Conservation (phyloP, 2,888 invertebrate genomes). For the Drosophila aldrichi region DNA sequence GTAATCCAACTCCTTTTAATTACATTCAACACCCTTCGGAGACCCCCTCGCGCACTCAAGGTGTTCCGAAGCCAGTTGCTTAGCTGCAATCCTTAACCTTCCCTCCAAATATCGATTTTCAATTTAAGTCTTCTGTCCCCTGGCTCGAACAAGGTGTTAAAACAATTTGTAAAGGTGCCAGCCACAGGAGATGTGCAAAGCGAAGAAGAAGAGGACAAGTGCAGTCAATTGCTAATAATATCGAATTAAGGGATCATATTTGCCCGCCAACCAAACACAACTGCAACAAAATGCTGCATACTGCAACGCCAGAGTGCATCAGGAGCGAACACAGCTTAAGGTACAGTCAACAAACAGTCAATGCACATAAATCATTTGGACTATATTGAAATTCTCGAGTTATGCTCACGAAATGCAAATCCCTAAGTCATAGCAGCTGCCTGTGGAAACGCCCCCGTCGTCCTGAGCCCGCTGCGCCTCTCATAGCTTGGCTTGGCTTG, state of each 20-base stretch:
- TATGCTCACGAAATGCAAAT: constrained; percentile 1
- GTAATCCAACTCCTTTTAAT: constrained; percentile 77
- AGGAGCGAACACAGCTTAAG: background rate
- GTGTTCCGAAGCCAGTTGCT: constrained; percentile 43
- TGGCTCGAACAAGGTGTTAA: constrained; percentile 72
- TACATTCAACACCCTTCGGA: constrained; percentile 64
- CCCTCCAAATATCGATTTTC: constrained; percentile 75
- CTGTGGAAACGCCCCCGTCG: background rate
- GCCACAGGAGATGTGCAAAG: background rate
- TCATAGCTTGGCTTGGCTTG: no score
- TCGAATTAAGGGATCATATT: constrained; percentile 62
- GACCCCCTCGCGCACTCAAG: constrained; percentile 23
- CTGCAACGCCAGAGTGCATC: constrained; percentile 32
- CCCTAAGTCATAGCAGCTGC: constrained; percentile 41
- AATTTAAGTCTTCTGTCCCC: constrained; percentile 21
- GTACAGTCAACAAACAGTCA: constrained; percentile 14
- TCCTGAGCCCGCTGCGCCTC: background rate
- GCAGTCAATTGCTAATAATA: constrained; percentile 71
- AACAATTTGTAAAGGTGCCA: constrained; percentile 66
- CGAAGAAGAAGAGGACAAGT: constrained; percentile 13
- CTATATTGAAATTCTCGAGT: background rate
- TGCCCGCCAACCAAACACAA: constrained; percentile 18
- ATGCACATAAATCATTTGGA: background rate
- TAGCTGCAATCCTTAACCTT: constrained; percentile 49
- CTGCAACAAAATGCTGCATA: constrained; percentile 37